These are phyloP conservation scores for Diarsia brunnea DNA, from an alignment of 2,888 invertebrate species.

Conservation along the genomic window DNA sequence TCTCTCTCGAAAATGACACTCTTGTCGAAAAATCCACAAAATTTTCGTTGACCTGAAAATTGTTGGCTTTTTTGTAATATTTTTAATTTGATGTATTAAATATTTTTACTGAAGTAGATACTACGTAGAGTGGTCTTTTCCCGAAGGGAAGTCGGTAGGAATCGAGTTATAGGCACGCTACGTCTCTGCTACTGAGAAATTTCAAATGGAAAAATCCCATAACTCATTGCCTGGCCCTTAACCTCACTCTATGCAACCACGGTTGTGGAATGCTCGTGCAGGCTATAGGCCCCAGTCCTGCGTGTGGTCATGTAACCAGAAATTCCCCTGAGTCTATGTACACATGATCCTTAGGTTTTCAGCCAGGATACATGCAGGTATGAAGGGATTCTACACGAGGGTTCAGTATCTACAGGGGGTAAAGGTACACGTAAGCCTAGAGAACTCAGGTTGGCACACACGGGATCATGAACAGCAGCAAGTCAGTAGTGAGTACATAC, in stretches of 20 bases:
- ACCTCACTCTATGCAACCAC: too few relatives aligned
- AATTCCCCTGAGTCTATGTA: not conserved
- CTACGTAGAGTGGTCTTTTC: too few relatives aligned
- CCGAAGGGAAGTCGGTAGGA: too few relatives aligned
- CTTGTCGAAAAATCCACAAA: too few relatives aligned
- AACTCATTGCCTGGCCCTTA: not conserved
- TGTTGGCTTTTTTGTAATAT: too few relatives aligned
- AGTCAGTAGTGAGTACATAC: conserved; percentile 14
- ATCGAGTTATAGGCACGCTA: too few relatives aligned
- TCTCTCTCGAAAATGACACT: too few relatives aligned
- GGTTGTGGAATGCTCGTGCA: not conserved
- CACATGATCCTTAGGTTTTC: not conserved
- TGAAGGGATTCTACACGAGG: not conserved
- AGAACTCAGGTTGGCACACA: not conserved
- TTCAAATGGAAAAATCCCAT: not conserved
- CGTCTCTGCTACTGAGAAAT: not conserved
- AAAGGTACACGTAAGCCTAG: not conserved
- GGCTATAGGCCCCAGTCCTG: not conserved
- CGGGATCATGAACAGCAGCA: not conserved
- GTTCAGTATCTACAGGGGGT: not conserved
- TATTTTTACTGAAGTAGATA: too few relatives aligned
- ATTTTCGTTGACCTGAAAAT: too few relatives aligned
- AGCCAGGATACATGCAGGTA: not conserved
- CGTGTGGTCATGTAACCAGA: not conserved
- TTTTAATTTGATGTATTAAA: too few relatives aligned